phyloP scores from a whole-genome alignment of 2,888 invertebrate genomes.

The Euzetes globulus region DNA sequence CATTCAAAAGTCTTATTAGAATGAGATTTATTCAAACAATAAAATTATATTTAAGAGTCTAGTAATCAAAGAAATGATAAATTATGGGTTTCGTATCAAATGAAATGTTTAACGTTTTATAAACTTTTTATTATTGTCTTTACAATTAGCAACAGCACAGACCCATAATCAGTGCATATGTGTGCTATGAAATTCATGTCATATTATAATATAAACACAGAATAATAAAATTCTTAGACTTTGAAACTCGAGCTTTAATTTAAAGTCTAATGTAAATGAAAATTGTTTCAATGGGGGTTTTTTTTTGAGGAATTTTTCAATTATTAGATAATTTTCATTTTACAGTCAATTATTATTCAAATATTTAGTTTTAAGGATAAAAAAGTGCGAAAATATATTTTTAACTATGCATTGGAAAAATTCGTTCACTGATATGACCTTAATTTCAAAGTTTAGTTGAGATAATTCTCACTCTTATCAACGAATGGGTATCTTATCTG shows the following conservation, averaged over 20 bases:
- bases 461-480: neutral
- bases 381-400: too few species aligned
- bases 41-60: neutral
- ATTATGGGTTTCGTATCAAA: neutral
- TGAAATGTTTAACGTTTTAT: neutral
- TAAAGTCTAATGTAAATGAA: neutral
- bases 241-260: neutral
- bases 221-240: neutral
- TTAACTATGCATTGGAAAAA: neutral
- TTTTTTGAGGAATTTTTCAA: too few species aligned
- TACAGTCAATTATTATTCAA: too few species aligned
- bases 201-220: neutral
- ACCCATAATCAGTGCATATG: too few species aligned
- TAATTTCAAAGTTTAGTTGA: conserved; percentile 2
- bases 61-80: neutral
- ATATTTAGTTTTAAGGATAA: too few species aligned
- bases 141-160: neutral
- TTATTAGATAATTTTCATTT: too few species aligned
- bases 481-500: neutral
- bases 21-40: neutral
- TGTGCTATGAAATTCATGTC: neutral
- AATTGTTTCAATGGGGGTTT: too few species aligned
- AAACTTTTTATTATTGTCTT: neutral
- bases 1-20: neutral
- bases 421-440: neutral